Evolutionary conservation across 2,113 vertebrate genomes (phyloP).

Genomic region (Osmerus eperlanus): DNA sequence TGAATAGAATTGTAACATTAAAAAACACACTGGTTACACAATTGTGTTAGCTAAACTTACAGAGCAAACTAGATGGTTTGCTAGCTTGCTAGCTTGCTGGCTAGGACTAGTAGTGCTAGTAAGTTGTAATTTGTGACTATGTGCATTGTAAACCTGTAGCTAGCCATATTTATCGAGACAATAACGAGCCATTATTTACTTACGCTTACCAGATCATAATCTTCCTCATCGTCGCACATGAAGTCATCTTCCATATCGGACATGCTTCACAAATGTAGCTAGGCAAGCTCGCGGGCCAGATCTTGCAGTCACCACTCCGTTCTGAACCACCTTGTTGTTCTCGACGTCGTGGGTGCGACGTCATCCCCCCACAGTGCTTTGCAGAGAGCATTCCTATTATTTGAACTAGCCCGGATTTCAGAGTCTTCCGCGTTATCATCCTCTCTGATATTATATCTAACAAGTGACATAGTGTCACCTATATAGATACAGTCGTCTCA

Average conservation of each 20-base stretch:
- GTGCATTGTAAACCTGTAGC: too few species aligned
- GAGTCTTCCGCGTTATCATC: slow-evolving; percentile 43
- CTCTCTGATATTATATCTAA: not conserved
- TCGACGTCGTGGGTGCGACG: not conserved
- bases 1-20: too few species aligned
- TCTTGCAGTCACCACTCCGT: not conserved
- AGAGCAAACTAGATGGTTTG: not conserved
- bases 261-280: slow-evolving; percentile 67
- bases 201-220: slow-evolving; percentile 88
- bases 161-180: too few species aligned
- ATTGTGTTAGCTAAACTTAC: too few species aligned
- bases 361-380: not conserved
- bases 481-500: slow-evolving; percentile 30
- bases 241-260: slow-evolving; percentile 99
- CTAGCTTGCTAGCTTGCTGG: not conserved
- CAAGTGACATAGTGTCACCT: not conserved
- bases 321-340: not conserved
- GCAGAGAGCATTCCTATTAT: not conserved
- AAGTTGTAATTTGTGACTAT: not conserved
- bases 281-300: not conserved
- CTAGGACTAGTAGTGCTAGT: not conserved
- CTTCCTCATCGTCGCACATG: slow-evolving; percentile 98
- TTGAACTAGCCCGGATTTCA: not conserved
- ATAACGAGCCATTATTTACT: not conserved
- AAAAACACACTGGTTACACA: too few species aligned